Conservation (phyloP, 2,797 vertebrate species). For the Phyllotis vaccarum region DNA sequence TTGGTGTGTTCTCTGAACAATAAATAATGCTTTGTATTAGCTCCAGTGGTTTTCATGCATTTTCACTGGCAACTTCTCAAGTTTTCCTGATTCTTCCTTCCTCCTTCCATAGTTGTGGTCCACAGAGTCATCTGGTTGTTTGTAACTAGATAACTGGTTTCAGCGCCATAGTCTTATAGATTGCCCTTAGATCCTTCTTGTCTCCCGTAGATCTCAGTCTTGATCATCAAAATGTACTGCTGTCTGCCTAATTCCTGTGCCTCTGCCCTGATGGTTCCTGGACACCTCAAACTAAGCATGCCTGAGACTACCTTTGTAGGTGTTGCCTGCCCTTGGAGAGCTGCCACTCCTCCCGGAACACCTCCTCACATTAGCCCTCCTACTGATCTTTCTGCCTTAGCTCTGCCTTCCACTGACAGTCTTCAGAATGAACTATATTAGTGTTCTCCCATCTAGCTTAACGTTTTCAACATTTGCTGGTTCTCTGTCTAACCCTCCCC, state of each 20-base stretch:
- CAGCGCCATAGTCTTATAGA: background rate
- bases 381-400: background rate
- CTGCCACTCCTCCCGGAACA: background rate
- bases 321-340: background rate
- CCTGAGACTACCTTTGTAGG: background rate
- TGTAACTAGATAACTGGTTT: slow-evolving; percentile 44
- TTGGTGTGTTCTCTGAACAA: background rate
- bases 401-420: background rate
- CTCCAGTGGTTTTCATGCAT: background rate
- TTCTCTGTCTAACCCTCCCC: background rate
- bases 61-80: background rate
- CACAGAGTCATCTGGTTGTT: slow-evolving; percentile 20
- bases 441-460: background rate
- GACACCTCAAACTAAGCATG: background rate
- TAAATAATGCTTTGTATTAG: slow-evolving; percentile 31
- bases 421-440: background rate
- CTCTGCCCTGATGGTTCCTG: slow-evolving; percentile 36
- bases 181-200: background rate
- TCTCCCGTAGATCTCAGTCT: background rate
- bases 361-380: background rate
- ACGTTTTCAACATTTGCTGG: background rate
- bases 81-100: background rate
- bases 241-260: background rate
- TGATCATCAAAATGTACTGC: background rate
- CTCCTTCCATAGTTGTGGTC: slow-evolving; percentile 7